Evolutionary conservation across 1,140 invertebrate species (phyloP), one percentile per base, ranked within the genome.

Genomic region (Scaptomyza montana): DNA sequence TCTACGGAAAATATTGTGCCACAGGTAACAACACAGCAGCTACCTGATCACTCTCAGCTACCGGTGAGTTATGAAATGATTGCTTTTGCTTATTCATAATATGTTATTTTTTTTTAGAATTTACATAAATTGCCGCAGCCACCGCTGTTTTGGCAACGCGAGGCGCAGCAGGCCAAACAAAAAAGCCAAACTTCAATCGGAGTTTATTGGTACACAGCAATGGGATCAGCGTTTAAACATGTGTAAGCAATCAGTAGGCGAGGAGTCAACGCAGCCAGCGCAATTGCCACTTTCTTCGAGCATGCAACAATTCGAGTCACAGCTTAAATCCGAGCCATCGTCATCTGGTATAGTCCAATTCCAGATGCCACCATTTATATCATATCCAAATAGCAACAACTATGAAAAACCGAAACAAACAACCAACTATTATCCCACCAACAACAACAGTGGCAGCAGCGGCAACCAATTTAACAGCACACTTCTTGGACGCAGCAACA

Each of bases 101-200:
- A 25, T 16, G 36, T 9, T n/a, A 7, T 0, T 25, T 12, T 21
- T 13, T 33, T 10, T 2, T 12, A 89, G 33, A 36, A 9, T 36
- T 36, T 9, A 36, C 8, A 43, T 77, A 89, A 80, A 46, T 49
- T 89, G 13, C 82, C 82, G 1, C 74, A 78, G 59, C 82, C 82
- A 8, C 82, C 82, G 13, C 46, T 79, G 6, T 79, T 73, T 16
- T 87, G 82, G 82, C 84, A 77, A 16, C 79, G 71, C 21, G 82
- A 86, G 43, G 82, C 82, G 41, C 59, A 62, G 5, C 68, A 78
- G 21, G 33, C 33, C 7, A 36, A 36, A 36, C 33, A 36, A 9
- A 36, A 36, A 36, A 7, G 39, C 72, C 2, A 25, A 68, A 19
- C 9, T 30, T 9, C 62, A 72, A 13, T 16, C 63, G 54, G 51